Conservation (phyloP, 2,797 vertebrate genomes). For the Anguilla anguilla region DNA sequence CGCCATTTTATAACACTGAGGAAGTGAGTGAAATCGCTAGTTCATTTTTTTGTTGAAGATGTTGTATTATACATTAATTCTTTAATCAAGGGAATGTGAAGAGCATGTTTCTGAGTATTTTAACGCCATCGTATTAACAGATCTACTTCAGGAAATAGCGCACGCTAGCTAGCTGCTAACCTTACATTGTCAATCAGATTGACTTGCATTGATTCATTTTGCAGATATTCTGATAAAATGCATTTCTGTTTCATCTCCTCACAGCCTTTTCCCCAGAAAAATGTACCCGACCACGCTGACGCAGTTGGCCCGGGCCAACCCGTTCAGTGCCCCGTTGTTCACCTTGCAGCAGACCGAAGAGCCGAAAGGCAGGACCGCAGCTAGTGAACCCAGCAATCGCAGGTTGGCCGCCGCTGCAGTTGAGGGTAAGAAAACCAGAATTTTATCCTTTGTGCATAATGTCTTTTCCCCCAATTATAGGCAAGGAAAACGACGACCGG, state of each 20-base stretch:
- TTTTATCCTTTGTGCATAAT: neutral
- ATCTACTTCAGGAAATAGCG: neutral
- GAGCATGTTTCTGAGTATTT: neutral
- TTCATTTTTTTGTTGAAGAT: neutral
- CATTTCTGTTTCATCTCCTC: neutral
- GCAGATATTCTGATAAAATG: neutral
- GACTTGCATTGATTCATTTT: neutral
- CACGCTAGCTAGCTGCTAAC: neutral
- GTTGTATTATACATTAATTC: neutral
- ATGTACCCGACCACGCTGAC: conserved; percentile 79
- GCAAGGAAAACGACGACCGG: too few relatives aligned
- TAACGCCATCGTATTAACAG: neutral
- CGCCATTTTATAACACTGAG: neutral
- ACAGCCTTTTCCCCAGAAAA: neutral
- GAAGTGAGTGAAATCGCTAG: neutral
- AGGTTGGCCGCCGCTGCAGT: conserved; percentile 77
- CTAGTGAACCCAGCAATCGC: conserved; percentile 49
- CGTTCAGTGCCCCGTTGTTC: conserved; percentile 77
- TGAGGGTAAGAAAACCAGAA: conserved; percentile 44
- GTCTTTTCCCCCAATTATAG: too few relatives aligned
- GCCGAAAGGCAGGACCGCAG: conserved; percentile 45
- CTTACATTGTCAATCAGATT: neutral
- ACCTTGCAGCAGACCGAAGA: conserved; percentile 66
- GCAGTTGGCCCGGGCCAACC: conserved; percentile 76
- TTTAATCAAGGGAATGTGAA: neutral